Conservation (phyloP, 2,797 vertebrate species). For the Erethizon dorsatum region DNA sequence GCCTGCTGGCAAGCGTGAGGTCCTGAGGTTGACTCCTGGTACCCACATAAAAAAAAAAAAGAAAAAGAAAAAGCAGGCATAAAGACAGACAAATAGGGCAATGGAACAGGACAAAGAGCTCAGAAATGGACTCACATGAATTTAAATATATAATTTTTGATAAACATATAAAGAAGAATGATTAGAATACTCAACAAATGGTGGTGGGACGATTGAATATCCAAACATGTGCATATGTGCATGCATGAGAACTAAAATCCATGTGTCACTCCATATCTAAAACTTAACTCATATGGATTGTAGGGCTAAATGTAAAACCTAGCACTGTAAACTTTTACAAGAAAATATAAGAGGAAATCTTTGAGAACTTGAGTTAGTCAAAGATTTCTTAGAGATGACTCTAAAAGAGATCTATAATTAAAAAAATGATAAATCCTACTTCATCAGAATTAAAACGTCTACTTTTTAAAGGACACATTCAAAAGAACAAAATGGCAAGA, state of each 20-base stretch:
- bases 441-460: neutral
- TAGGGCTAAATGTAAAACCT: neutral
- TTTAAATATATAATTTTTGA: neutral
- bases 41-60: no score
- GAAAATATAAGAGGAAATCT: neutral
- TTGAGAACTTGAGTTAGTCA: neutral
- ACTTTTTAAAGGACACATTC: neutral
- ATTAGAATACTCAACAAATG: neutral
- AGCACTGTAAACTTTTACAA: neutral
- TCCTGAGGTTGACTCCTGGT: no score
- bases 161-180: neutral
- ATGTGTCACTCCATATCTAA: neutral
- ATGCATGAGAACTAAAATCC: neutral
- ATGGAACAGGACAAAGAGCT: neutral
- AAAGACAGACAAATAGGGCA: neutral
- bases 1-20: no score
- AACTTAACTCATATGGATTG: neutral
- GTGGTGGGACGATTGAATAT: neutral
- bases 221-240: neutral
- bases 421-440: neutral
- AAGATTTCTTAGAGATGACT: neutral
- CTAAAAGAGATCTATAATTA: neutral
- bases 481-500: neutral
- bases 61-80: neutral
- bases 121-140: neutral